Conservation (phyloP, 2,113 vertebrate species). For the Cardinalis cardinalis region DNA sequence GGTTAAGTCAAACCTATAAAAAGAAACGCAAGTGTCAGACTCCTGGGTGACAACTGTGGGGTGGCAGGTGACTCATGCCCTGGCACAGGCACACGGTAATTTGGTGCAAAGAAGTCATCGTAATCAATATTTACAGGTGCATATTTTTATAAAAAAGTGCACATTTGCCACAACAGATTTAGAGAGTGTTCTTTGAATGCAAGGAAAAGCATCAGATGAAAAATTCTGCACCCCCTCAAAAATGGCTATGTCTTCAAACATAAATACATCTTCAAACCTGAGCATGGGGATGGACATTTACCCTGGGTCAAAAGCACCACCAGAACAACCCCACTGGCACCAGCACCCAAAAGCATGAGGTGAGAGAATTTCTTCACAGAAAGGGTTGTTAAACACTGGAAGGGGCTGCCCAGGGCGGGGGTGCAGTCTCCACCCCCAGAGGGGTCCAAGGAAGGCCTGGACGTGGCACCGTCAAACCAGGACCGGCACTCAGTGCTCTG, state of each 20-base stretch:
- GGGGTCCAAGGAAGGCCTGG: neutral
- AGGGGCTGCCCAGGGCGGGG: neutral
- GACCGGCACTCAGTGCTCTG: neutral
- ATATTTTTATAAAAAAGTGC: neutral
- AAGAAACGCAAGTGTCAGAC: neutral
- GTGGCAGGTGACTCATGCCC: constrained; percentile 8
- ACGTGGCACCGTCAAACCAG: neutral
- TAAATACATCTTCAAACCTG: neutral
- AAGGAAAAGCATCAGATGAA: neutral
- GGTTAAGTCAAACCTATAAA: neutral
- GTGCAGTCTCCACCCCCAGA: neutral
- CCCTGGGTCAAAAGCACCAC: neutral
- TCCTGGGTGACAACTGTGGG: neutral
- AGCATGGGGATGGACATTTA: neutral
- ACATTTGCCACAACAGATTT: neutral
- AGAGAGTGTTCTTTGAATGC: neutral
- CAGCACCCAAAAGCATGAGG: fast-evolving
- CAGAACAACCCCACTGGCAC: fast-evolving
- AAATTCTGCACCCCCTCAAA: neutral
- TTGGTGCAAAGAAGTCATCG: neutral
- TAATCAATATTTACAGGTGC: constrained; percentile 15
- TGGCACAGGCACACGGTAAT: constrained; percentile 6
- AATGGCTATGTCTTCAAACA: neutral
- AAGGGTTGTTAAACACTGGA: neutral
- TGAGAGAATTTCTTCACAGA: neutral